Percentiles rank a stretch among this genome's conserved stretches.
These are phyloP conservation scores for Drosophila leontia DNA, from an alignment of 1,140 invertebrate species.

Conservation along the genomic window DNA sequence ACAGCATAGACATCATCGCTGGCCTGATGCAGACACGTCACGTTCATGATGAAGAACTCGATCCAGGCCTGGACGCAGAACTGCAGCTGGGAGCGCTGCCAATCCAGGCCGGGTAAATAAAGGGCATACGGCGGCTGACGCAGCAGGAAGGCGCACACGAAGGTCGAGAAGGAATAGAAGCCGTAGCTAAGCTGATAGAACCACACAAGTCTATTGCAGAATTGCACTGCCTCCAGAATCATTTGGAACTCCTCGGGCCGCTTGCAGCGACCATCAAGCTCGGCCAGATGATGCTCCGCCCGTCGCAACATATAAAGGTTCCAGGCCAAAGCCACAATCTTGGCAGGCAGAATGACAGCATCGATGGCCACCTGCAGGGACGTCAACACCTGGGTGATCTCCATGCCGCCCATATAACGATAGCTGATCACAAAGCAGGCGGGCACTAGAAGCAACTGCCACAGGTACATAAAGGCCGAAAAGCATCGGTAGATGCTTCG, in stretches of 20 bases:
- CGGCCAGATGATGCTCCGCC: constrained; percentile 31
- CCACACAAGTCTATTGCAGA: constrained; percentile 54
- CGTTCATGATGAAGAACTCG: constrained; percentile 56
- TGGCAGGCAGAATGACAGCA: constrained; percentile 50
- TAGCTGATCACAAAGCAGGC: constrained; percentile 55
- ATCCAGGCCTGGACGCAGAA: constrained; percentile 46
- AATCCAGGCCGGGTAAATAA: constrained; percentile 55
- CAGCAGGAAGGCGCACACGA: constrained; percentile 43
- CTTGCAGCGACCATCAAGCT: constrained; percentile 41
- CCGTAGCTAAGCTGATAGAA: constrained; percentile 51
- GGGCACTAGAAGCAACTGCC: constrained; percentile 48
- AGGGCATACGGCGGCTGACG: constrained; percentile 55
- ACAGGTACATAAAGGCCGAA: constrained; percentile 34
- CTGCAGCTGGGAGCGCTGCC: constrained; percentile 29
- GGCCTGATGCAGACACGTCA: constrained; percentile 63
- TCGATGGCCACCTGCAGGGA: constrained; percentile 62
- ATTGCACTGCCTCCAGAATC: constrained; percentile 14
- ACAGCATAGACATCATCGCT: constrained; percentile 63
- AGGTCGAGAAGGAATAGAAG: constrained; percentile 53
- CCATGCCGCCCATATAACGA: constrained; percentile 37
- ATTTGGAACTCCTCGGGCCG: constrained; percentile 15
- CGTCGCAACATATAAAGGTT: constrained; percentile 29
- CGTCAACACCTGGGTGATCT: constrained; percentile 56
- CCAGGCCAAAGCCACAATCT: constrained; percentile 51
- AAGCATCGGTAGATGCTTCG: constrained; percentile 18